Conservation (phyloP, 2,888 invertebrate genomes). For the Schizotus pectinicornis region DNA sequence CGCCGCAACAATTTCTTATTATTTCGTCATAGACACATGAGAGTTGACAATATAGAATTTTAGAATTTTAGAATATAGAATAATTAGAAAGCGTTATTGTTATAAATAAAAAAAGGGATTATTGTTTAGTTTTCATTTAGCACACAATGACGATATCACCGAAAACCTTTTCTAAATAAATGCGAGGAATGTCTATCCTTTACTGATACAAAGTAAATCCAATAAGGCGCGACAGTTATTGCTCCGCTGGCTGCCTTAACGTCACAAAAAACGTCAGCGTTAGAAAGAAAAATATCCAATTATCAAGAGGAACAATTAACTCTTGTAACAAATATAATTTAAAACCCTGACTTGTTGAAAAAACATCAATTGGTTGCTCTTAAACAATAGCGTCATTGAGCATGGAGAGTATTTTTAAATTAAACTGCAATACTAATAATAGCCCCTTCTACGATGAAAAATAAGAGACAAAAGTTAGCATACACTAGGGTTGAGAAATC, state of each 20-base stretch:
- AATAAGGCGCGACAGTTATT: conserved; percentile 48
- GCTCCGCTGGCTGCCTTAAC: conserved; percentile 29
- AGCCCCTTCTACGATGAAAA: too few species aligned
- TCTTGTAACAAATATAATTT: background rate
- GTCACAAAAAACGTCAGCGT: conserved; percentile 3
- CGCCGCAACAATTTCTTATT: background rate
- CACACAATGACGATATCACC: conserved; percentile 41
- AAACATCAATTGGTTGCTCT: too few species aligned
- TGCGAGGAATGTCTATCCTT: conserved; percentile 40
- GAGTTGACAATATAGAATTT: too few species aligned
- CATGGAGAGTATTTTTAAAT: too few species aligned
- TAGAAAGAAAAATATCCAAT: background rate
- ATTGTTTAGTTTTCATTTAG: conserved; percentile 37
- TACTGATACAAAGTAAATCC: conserved; percentile 49
- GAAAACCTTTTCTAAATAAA: conserved; percentile 40
- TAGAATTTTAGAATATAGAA: too few species aligned
- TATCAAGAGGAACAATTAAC: conserved; percentile 11
- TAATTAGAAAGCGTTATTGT: too few species aligned
- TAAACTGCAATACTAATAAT: too few species aligned
- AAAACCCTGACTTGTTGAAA: too few species aligned
- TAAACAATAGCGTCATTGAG: too few species aligned
- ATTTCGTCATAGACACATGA: too few species aligned
- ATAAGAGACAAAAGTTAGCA: too few species aligned
- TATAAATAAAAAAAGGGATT: background rate
- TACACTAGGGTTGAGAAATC: too few species aligned